Percentiles rank a stretch among this genome's conserved stretches.
These are phyloP conservation scores for Tuberolachnus salignus DNA, from an alignment of 2,888 invertebrate genomes.

Conservation along the genomic window DNA sequence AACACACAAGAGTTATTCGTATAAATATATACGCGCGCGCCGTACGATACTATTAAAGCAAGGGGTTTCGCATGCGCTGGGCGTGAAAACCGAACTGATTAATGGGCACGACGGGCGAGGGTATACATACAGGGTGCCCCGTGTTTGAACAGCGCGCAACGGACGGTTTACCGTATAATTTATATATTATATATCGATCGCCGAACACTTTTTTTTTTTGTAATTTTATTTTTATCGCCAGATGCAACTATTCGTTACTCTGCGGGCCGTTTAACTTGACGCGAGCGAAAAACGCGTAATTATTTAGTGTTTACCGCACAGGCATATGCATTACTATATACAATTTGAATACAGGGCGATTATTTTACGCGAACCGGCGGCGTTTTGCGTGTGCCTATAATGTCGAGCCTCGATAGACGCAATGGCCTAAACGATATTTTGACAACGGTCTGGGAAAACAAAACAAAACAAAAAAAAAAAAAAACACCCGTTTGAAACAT, in stretches of 20 bases:
- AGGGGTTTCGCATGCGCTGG: conserved; percentile 44
- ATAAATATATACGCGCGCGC: no score
- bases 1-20: conserved; percentile 14
- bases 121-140: not conserved
- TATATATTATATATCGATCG: conserved; percentile 2
- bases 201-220: not conserved
- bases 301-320: no score
- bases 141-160: not conserved
- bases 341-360: no score
- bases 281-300: no score
- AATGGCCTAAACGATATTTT: no score
- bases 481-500: no score
- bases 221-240: not conserved
- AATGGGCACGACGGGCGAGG: conserved; percentile 17
- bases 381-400: not conserved
- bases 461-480: no score
- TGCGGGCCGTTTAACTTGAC: not conserved
- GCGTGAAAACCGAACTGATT: conserved; percentile 50
- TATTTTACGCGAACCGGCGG: not conserved
- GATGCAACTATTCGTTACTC: no score
- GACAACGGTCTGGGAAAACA: no score
- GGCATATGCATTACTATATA: no score
- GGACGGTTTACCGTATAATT: not conserved
- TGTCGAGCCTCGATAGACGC: no score
- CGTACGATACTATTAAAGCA: conserved; percentile 9